phyloP scores from a whole-genome alignment of 2,113 vertebrate genomes.

The Tricholaema leucomelas region DNA sequence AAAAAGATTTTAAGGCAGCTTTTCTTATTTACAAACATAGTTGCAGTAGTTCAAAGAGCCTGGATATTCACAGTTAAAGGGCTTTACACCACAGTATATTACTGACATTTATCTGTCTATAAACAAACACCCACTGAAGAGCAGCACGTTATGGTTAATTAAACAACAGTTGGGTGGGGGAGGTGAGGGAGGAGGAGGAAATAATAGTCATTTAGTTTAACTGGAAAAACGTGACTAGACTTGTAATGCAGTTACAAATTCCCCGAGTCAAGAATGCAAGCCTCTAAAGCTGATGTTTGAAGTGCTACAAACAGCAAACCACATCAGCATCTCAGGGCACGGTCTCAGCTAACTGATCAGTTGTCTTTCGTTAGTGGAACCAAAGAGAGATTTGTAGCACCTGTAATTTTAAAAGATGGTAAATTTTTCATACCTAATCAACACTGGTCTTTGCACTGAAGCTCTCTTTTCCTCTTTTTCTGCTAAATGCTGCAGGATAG shows the following conservation, averaged over 20 bases:
- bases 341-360: not conserved
- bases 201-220: constrained; percentile 37
- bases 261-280: not conserved
- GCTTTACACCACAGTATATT: constrained; percentile 7
- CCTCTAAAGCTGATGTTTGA: not conserved
- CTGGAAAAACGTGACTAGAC: not conserved
- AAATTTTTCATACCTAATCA: not conserved
- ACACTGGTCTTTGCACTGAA: not conserved
- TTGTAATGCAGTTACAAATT: not conserved
- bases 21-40: not conserved
- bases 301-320: not conserved
- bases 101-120: constrained; percentile 42
- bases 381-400: not conserved
- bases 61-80: not conserved
- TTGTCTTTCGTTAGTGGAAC: not conserved
- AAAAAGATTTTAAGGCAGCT: not conserved
- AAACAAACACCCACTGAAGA: constrained; percentile 64
- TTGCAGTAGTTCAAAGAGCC: not conserved
- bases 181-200: not conserved
- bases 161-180: constrained; percentile 24
- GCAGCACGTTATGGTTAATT: constrained; percentile 51
- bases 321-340: rapidly evolving
- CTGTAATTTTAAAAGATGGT: not conserved
- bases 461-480: not conserved
- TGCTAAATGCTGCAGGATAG: not conserved